phyloP scores from a whole-genome alignment of 37 sponge, comb jelly and placozoan genomes.

The Aplysina aerophoba region DNA sequence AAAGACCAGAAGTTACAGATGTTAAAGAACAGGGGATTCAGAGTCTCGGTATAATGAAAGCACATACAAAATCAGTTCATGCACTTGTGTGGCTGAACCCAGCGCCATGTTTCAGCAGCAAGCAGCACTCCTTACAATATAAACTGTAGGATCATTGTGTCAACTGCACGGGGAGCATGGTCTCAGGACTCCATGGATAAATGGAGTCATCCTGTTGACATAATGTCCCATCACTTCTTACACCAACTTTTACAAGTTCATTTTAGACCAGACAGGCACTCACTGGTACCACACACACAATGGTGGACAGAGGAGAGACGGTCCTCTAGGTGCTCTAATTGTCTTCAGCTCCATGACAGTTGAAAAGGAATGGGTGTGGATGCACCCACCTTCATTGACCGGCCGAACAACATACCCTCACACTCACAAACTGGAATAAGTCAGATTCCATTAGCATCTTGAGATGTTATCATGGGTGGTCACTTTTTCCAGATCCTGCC shows the following conservation, averaged over 20 bases:
- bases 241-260: conserved; percentile 76
- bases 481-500: neutral
- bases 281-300: conserved; percentile 89
- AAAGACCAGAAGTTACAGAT: too few species aligned
- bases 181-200: too few species aligned
- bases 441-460: conserved; percentile 60
- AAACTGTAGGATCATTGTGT: too few species aligned
- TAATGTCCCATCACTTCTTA: too few species aligned
- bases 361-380: neutral
- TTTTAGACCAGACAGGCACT: conserved; percentile 66
- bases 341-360: conserved; percentile 6
- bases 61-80: too few species aligned
- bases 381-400: conserved; percentile 5
- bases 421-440: conserved; percentile 73
- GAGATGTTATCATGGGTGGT: conserved; percentile 15
- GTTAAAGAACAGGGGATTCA: too few species aligned
- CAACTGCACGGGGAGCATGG: too few species aligned
- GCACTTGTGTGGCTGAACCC: too few species aligned
- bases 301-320: conserved; percentile 77
- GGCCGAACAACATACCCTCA: conserved; percentile 68
- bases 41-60: too few species aligned
- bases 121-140: too few species aligned
- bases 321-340: conserved; percentile 79
- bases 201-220: too few species aligned
- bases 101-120: too few species aligned